phyloP scores from a whole-genome alignment of 1,140 invertebrate species.

The Propsilocerus akamusi region DNA sequence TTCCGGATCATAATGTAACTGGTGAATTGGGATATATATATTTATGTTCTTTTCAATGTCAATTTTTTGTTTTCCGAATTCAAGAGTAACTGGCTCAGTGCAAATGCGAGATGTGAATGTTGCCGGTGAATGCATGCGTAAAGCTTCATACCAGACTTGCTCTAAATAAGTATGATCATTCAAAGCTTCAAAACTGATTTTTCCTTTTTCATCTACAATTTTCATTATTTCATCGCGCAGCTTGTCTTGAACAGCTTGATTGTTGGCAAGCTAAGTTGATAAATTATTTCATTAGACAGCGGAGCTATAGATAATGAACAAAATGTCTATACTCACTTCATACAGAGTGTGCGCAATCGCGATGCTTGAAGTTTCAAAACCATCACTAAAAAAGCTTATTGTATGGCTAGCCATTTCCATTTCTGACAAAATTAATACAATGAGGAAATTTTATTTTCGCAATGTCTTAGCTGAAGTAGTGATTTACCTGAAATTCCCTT shows the following conservation, averaged over 20 bases:
- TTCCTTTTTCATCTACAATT: neutral
- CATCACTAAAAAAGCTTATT: constrained; percentile 1
- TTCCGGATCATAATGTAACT: constrained; percentile 34
- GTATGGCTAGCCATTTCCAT: neutral
- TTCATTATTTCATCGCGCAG: neutral
- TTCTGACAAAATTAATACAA: neutral
- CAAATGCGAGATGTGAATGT: constrained; percentile 20
- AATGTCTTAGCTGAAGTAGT: too few species aligned
- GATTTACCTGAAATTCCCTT: neutral
- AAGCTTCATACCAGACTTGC: constrained; percentile 12
- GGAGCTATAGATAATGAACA: neutral
- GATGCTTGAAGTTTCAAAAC: neutral
- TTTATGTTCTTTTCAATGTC: constrained; percentile 19
- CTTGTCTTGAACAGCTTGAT: neutral
- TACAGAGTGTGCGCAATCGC: neutral
- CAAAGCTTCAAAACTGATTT: neutral
- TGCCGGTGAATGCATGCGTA: constrained; percentile 26
- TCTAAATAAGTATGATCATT: neutral
- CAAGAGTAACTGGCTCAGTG: constrained; percentile 22
- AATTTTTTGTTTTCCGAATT: constrained; percentile 18
- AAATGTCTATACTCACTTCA: neutral
- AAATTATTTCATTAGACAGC: neutral
- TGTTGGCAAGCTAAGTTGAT: constrained; percentile 2
- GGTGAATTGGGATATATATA: constrained; percentile 16
- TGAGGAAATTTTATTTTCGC: too few species aligned